Evolutionary conservation across 2,888 invertebrate genomes (phyloP).

Genomic region (Eulithis prunata): DNA sequence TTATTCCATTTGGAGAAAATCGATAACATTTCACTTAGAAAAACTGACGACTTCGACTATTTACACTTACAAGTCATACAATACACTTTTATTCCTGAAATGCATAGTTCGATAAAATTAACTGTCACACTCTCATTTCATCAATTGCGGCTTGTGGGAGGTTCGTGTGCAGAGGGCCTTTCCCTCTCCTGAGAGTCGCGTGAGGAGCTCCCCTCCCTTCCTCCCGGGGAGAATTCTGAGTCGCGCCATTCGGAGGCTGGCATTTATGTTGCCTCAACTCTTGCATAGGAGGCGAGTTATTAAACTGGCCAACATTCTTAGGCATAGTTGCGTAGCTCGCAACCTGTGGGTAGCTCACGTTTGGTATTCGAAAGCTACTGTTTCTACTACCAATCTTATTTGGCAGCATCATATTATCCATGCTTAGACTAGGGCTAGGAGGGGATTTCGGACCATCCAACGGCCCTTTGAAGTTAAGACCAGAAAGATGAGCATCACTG

Average conservation of each 20-base stretch:
- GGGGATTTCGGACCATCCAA: constrained; percentile 85
- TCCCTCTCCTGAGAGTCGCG: constrained; percentile 73
- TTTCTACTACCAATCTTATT: constrained; percentile 81
- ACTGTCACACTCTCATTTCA: constrained; percentile 95
- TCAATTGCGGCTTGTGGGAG: constrained; percentile 93
- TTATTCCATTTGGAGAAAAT: constrained; percentile 67
- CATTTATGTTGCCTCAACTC: constrained; percentile 84
- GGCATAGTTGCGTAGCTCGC: constrained; percentile 84
- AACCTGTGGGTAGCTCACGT: constrained; percentile 75
- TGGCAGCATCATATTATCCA: constrained; percentile 80
- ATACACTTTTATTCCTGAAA: constrained; percentile 63
- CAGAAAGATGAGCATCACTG: constrained; percentile 81
- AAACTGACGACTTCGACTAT: constrained; percentile 58
- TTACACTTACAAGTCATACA: constrained; percentile 60
- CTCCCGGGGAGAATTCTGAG: constrained; percentile 67
- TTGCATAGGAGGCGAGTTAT: constrained; percentile 78
- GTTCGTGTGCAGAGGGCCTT: constrained; percentile 80
- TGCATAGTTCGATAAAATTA: constrained; percentile 63
- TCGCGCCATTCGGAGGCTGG: constrained; percentile 85
- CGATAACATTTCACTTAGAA: constrained; percentile 72
- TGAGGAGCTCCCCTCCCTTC: constrained; percentile 67
- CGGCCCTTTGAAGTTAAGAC: constrained; percentile 84
- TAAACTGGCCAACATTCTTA: constrained; percentile 84
- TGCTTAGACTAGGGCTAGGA: constrained; percentile 86
- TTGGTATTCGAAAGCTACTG: constrained; percentile 78